These are phyloP conservation scores for Dolichoris vasculosae DNA, from an alignment of 1,140 invertebrate species.

Conservation along the genomic window DNA sequence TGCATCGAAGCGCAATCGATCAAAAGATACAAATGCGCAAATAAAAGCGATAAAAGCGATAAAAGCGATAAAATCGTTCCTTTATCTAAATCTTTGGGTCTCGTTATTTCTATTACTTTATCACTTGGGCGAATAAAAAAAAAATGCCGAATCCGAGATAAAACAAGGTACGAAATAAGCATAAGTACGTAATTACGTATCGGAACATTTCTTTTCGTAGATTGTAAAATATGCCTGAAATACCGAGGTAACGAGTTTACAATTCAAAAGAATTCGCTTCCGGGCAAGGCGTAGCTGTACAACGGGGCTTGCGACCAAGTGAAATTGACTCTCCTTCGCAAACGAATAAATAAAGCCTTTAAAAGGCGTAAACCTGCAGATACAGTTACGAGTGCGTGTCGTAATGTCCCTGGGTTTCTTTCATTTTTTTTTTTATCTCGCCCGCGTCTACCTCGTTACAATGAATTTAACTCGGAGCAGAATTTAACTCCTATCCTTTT, in stretches of 20 bases:
- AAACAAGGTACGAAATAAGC: neutral
- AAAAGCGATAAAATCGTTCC: neutral
- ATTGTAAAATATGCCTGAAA: neutral
- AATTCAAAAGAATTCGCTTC: conserved; percentile 20
- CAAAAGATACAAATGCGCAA: neutral
- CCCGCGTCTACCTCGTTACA: neutral
- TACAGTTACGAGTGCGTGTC: conserved; percentile 20
- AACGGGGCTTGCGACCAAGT: neutral
- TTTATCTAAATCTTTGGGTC: neutral
- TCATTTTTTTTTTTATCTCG: neutral
- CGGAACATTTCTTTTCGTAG: no score
- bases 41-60: neutral
- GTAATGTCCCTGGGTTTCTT: neutral
- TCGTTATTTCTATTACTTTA: neutral
- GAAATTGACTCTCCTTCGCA: conserved; percentile 14
- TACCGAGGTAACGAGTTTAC: neutral
- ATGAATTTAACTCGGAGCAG: neutral
- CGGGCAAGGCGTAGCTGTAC: neutral
- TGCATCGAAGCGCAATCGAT: neutral
- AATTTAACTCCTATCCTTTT: neutral
- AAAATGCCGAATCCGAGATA: neutral
- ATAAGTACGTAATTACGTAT: neutral
- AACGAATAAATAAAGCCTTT: conserved; percentile 29
- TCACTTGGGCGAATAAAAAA: neutral
- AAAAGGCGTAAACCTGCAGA: conserved; percentile 4